Evolutionary conservation across 2,113 vertebrate genomes (phyloP), one percentile per base, ranked within the genome.

Genomic region (Butorides virescens): DNA sequence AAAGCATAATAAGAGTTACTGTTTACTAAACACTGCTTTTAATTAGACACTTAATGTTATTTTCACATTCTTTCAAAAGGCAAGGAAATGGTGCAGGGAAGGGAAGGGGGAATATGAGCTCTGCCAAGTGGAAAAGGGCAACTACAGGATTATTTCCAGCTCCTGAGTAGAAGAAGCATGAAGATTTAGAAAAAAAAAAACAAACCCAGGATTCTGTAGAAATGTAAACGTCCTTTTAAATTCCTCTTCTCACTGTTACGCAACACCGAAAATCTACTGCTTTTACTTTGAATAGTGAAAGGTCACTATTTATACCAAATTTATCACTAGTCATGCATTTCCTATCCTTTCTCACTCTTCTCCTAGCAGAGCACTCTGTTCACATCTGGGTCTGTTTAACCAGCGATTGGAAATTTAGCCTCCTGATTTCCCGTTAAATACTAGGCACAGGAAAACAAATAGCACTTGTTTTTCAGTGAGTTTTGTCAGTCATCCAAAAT

Each of bases 341-440:
- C 96, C 97, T 97, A 95, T 73, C 93, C 83, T 93, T 92, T 72
- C 92, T 96, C 74, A 66, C 82, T 92, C 74, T 84, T 91, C 81
- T 96, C 61, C 74, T 85, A 72, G 94, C 46, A 73, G 74, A 86
- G 88, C 5, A 10, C 93, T 95, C 59, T 84, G 83, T 67, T 86
- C 95, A 98, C 98, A 98, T 98, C 98, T 98, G 98, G 97, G 97
- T 95, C 97, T 98, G 94, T 96, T 99, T 98, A 98, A 98, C 97
- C 98, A 97, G 95, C 96, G 97, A 98, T 98, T 98, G 98, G 98
- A 98, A 98, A 98, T 95, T 97, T 97, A 93, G 97, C 96, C 97
- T 98, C 97, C 97, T 98, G 98, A 98, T 98, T 98, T 98, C 98
- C 98, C 97, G 98, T 98, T 98, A 98, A 98, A 98, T 97, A 97